Evolutionary conservation across 2,797 vertebrate species (phyloP).

Genomic region (Poecilia gillii): DNA sequence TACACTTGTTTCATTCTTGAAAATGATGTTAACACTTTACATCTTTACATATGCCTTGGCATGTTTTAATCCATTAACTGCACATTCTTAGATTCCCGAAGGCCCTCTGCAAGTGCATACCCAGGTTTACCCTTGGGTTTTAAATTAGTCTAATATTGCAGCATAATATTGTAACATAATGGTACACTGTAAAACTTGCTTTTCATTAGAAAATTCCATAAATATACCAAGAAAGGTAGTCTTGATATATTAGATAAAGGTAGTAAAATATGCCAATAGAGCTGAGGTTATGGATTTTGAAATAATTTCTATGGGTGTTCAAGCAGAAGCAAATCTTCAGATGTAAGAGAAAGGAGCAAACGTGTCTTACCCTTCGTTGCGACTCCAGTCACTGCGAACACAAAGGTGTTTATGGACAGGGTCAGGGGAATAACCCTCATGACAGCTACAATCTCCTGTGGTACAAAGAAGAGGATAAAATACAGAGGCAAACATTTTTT

Average conservation of each 20-base stretch:
- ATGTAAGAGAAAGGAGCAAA: slow-evolving; percentile 25
- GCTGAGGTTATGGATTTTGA: slow-evolving; percentile 1
- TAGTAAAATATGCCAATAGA: slow-evolving; percentile 23
- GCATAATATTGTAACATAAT: not conserved
- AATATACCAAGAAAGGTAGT: slow-evolving; percentile 9
- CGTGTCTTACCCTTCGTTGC: slow-evolving; percentile 93
- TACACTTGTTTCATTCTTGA: slow-evolving; percentile 14
- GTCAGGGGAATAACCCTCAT: slow-evolving; percentile 93
- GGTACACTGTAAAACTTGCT: slow-evolving; percentile 8
- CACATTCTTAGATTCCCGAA: slow-evolving; percentile 32
- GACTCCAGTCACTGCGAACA: slow-evolving; percentile 95
- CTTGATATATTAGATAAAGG: slow-evolving; percentile 33
- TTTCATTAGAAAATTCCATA: slow-evolving; percentile 27
- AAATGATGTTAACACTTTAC: slow-evolving; percentile 22
- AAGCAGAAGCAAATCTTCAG: slow-evolving; percentile 21
- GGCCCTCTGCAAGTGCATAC: not conserved
- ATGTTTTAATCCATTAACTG: slow-evolving; percentile 45
- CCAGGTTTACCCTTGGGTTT: slow-evolving; percentile 13
- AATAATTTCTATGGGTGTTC: slow-evolving; percentile 14
- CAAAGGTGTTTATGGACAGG: slow-evolving; percentile 92
- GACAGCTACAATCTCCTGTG: slow-evolving; percentile 97
- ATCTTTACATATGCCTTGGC: slow-evolving; percentile 16
- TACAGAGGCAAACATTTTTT: slow-evolving; percentile 35
- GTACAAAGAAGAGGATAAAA: slow-evolving; percentile 36
- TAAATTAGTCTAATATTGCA: slow-evolving; percentile 25